Evolutionary conservation across 2,888 invertebrate species (phyloP).

Genomic region (Myopa tessellatipennis): DNA sequence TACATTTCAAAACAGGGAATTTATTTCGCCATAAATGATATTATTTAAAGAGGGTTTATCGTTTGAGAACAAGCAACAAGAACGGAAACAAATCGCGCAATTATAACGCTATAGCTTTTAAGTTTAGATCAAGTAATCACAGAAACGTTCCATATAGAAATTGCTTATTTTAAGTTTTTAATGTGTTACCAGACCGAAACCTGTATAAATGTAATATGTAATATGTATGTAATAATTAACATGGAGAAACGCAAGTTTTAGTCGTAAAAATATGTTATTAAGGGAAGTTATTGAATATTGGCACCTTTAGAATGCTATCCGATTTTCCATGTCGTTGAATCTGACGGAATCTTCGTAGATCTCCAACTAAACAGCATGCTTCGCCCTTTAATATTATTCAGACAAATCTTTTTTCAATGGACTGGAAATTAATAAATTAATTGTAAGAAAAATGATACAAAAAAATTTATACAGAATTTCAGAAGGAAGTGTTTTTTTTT

Average conservation of each 20-base stretch:
- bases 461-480: no score
- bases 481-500: constrained; percentile 8
- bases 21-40: constrained; percentile 13
- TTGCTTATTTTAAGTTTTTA: constrained; percentile 16
- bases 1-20: constrained; percentile 5
- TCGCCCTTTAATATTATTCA: no score
- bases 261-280: no score
- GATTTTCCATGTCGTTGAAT: no score
- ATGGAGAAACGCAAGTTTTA: neutral
- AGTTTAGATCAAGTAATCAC: neutral
- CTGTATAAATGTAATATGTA: constrained; percentile 12
- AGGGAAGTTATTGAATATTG: no score
- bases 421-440: no score
- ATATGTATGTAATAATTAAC: neutral
- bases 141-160: constrained; percentile 19
- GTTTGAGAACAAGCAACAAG: neutral
- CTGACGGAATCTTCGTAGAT: no score
- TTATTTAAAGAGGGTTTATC: neutral
- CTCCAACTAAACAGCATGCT: no score
- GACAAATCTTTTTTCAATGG: no score
- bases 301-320: neutral
- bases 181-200: constrained; percentile 14
- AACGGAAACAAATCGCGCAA: neutral
- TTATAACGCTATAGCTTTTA: neutral
- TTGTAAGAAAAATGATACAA: no score